These are phyloP conservation scores for Heterodera filipjevi DNA, from an alignment of 2,888 invertebrate species.

Conservation along the genomic window DNA sequence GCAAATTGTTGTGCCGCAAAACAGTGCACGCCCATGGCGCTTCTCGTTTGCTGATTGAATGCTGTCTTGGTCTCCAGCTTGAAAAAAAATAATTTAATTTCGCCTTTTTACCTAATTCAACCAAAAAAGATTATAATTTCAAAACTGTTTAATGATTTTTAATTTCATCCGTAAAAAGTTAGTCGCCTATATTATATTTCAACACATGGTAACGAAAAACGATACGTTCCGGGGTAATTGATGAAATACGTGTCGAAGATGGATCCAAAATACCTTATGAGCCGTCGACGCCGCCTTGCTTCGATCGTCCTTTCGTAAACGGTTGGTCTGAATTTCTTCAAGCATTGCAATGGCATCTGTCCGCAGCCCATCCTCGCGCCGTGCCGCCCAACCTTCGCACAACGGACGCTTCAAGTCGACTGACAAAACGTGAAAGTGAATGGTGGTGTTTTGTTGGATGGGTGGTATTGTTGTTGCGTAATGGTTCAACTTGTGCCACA, in stretches of 20 bases:
- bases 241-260: too few species aligned
- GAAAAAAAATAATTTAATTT: too few species aligned
- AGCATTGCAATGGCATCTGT: conserved; percentile 18
- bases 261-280: not conserved
- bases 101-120: too few species aligned
- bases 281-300: conserved; percentile 4
- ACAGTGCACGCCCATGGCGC: conserved; percentile 44
- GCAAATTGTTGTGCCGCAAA: conserved; percentile 44
- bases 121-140: too few species aligned
- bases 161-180: too few species aligned
- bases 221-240: too few species aligned
- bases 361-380: conserved; percentile 37
- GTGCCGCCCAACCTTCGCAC: conserved; percentile 36
- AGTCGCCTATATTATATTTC: too few species aligned
- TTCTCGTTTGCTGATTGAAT: conserved; percentile 54
- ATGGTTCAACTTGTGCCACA: conserved; percentile 2
- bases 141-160: too few species aligned
- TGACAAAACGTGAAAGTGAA: not conserved
- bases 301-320: conserved; percentile 21
- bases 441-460: not conserved
- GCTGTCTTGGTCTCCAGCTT: conserved; percentile 7
- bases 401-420: not conserved
- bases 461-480: too few species aligned
- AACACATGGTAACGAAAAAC: too few species aligned
- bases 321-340: conserved; percentile 19